phyloP scores from a whole-genome alignment of 2,113 vertebrate species.

The Equus quagga region DNA sequence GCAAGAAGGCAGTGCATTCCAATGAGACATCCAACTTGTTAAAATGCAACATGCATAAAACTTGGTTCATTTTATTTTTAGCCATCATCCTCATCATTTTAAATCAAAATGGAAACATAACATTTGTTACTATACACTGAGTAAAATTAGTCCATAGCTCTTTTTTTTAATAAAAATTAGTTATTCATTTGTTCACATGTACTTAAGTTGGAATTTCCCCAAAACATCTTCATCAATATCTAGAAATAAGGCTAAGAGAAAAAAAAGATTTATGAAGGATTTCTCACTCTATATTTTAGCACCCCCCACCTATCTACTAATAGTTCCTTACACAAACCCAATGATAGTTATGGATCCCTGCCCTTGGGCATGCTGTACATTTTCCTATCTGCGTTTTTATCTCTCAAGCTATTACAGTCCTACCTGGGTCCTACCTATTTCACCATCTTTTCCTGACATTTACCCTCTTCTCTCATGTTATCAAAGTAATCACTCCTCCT shows the following conservation, averaged over 20 bases:
- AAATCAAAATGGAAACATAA: constrained; percentile 81
- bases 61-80: constrained; percentile 86
- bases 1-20: constrained; percentile 89
- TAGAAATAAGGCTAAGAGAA: neutral
- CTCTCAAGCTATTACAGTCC: neutral
- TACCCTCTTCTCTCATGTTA: accelerated
- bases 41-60: constrained; percentile 89
- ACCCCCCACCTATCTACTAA: neutral
- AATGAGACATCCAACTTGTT: constrained; percentile 90
- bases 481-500: neutral
- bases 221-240: neutral
- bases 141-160: constrained; percentile 70
- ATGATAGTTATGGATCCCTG: neutral
- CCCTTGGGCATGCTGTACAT: neutral
- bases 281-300: neutral
- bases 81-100: constrained; percentile 83
- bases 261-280: neutral
- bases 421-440: neutral
- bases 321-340: neutral
- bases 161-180: constrained; percentile 49
- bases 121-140: constrained; percentile 76
- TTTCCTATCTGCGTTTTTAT: neutral
- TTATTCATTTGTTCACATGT: constrained; percentile 25
- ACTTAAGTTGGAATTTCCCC: neutral
- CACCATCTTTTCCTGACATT: neutral